Evolutionary conservation across 2,888 invertebrate species (phyloP).

Genomic region (Spodoptera littoralis): DNA sequence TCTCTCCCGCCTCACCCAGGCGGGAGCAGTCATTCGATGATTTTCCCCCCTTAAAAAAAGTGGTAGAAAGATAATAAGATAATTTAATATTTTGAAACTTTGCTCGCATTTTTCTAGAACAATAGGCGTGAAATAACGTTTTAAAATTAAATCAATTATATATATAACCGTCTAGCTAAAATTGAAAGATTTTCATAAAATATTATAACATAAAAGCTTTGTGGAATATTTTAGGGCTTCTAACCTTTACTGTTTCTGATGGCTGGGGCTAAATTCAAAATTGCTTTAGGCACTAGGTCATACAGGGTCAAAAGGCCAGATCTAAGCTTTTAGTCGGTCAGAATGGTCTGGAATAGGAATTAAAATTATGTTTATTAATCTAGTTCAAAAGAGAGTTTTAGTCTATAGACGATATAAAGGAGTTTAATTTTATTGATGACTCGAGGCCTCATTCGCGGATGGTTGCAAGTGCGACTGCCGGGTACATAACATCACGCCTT

Average conservation of each 20-base stretch:
- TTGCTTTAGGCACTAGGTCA: slow-evolving; percentile 35
- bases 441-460: too few relatives aligned
- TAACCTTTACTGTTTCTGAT: slow-evolving; percentile 31
- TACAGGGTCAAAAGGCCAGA: slow-evolving; percentile 40
- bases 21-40: too few relatives aligned
- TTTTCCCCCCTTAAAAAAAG: too few relatives aligned
- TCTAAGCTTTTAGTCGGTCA: slow-evolving; percentile 30
- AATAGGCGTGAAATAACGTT: too few relatives aligned
- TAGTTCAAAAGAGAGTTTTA: slow-evolving; percentile 25
- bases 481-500: too few relatives aligned
- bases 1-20: too few relatives aligned
- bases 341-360: slow-evolving; percentile 22
- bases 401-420: slow-evolving; percentile 1
- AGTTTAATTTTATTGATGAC: neutral
- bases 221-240: slow-evolving; percentile 7
- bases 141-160: too few relatives aligned
- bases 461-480: too few relatives aligned
- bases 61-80: too few relatives aligned
- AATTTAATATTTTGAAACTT: too few relatives aligned
- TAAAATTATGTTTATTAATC: slow-evolving; percentile 37
- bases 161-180: too few relatives aligned
- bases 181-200: neutral
- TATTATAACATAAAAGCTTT: slow-evolving; percentile 1
- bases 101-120: too few relatives aligned
- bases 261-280: slow-evolving; percentile 24